Percentiles rank a stretch among this genome's conserved stretches.
Evolutionary conservation across 2,113 vertebrate genomes (phyloP).

Genomic region (Tachycineta bicolor): DNA sequence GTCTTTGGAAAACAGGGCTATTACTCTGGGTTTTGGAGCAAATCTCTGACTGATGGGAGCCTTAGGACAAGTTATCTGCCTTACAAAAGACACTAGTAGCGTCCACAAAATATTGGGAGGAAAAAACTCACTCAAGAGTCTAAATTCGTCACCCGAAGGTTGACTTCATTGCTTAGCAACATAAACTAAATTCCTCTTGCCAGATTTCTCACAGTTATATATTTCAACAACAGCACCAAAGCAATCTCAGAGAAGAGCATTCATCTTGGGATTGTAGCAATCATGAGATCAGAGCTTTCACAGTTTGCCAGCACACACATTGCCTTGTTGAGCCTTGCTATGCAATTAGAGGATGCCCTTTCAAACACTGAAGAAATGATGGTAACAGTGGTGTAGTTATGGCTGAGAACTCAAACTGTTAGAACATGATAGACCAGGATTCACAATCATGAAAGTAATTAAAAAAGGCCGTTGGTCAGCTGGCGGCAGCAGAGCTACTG

Average conservation of each 20-base stretch:
- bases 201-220: background rate
- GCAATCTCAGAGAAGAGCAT: background rate
- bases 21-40: background rate
- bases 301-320: background rate
- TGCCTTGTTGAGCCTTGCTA: background rate
- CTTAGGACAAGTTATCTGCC: background rate
- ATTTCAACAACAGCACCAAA: background rate
- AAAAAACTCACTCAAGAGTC: background rate
- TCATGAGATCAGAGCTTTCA: background rate
- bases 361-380: background rate
- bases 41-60: background rate
- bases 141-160: background rate
- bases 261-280: background rate
- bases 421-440: background rate
- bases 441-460: background rate
- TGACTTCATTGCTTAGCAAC: background rate
- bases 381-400: background rate
- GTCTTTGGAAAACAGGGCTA: background rate
- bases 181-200: background rate
- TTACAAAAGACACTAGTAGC: background rate
- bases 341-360: background rate
- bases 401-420: background rate
- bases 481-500: background rate
- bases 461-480: background rate
- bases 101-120: background rate